Evolutionary conservation across 2,797 vertebrate species (phyloP), one percentile per base, ranked within the genome.

Genomic region (Psittacula derbiana): DNA sequence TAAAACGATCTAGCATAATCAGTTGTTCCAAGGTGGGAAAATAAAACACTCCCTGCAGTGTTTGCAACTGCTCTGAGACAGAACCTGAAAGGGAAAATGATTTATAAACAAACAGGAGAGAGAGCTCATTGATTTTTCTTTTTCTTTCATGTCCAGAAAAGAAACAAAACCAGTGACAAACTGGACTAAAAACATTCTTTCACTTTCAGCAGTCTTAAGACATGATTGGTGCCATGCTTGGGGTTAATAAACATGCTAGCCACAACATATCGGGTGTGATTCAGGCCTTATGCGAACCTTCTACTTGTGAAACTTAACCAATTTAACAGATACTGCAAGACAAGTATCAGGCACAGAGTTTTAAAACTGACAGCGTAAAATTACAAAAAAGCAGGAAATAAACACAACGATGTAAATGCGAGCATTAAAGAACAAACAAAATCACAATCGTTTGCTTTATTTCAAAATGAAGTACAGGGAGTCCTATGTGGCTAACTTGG

Each of bases 31-130:
- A 12, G 10, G 33, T 40, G 20, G 13, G 17, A 84, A 88, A 89
- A 89, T 5, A 79, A 43, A 94, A 83, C 12, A n/a, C 18, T 88
- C 21, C 30, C 69, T 81, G 82, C 62, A 72, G 65, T 11, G 53
- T 44, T 58, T 91, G 64, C 65, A 95, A 93, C 15, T 50, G 75
- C 55, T 74, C 28, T 5, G n/a, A 94, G 40, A 83, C 49, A 90
- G 69, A 94, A 93, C 43, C 50, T 83, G 79, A 93, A 80, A 87
- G 49, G 44, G 49, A 83, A 92, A 90, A 89, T 90, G 19, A 91
- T 96, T 95, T 90, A 75, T 55, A 86, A 94, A 74, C 16, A 23
- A 92, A 57, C 30, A 31, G 33, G 40, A 83, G 58, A 89, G 33
- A 82, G 31, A 36, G 16, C 33, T 66, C 65, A 93, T 62, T 70